A percentile compares a stretch with the other conserved stretches of the same genome.
These are phyloP conservation scores for Brachyhypopomus gauderio DNA, from an alignment of 2,113 vertebrate genomes.

Conservation along the genomic window DNA sequence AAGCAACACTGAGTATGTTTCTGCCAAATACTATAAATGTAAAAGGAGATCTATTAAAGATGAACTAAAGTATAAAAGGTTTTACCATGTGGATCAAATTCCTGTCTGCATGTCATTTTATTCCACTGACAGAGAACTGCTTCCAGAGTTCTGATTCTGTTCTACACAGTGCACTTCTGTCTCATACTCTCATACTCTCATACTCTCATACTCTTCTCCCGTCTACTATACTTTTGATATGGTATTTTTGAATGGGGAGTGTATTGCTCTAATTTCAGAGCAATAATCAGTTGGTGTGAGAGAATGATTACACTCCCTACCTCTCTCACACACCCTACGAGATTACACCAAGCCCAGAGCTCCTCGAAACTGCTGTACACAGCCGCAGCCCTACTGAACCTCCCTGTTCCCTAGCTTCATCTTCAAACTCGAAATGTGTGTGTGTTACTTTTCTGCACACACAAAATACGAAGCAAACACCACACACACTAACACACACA, in stretches of 20 bases:
- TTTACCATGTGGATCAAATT: conserved; percentile 69
- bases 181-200: neutral
- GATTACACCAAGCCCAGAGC: conserved; percentile 24
- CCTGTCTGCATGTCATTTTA: conserved; percentile 34
- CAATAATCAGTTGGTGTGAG: conserved; percentile 46
- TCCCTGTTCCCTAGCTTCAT: no score
- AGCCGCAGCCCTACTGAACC: no score
- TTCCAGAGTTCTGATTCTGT: neutral
- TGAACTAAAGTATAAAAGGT: conserved; percentile 68
- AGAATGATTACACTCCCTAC: conserved; percentile 20
- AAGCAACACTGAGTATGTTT: conserved; percentile 53
- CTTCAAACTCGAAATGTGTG: no score
- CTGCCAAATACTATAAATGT: conserved; percentile 38
- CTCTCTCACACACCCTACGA: conserved; percentile 59
- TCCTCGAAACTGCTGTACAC: no score
- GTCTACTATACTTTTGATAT: conserved; percentile 29
- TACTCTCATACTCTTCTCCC: conserved; percentile 16
- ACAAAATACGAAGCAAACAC: no score
- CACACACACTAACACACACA: no score
- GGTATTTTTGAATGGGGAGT: conserved; percentile 52
- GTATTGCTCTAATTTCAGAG: conserved; percentile 59
- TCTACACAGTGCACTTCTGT: neutral
- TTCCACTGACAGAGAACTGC: neutral
- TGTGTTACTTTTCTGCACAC: no score
- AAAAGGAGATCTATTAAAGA: conserved; percentile 45